Percentiles rank a stretch among this genome's conserved stretches.
Conservation (phyloP, 2,113 vertebrate species). For the Odontesthes bonariensis region DNA sequence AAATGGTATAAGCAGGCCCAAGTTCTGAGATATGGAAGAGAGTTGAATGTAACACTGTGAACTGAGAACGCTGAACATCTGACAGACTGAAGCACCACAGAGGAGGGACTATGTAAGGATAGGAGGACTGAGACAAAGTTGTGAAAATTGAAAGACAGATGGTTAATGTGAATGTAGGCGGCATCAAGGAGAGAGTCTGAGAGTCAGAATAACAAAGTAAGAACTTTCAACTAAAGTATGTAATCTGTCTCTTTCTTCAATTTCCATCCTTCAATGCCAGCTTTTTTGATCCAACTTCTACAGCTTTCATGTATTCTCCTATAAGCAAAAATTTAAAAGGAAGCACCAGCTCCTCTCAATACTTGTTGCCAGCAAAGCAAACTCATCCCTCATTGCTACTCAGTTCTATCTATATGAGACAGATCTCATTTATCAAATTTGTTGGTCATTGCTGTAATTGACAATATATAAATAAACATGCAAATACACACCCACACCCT, state of each 20-base stretch:
- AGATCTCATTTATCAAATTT: slow-evolving; percentile 38
- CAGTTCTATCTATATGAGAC: slow-evolving; percentile 13
- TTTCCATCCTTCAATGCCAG: slow-evolving; percentile 13
- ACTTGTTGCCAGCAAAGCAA: slow-evolving; percentile 40
- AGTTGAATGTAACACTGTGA: slow-evolving; percentile 40
- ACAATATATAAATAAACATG: slow-evolving; percentile 33
- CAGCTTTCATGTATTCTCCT: not conserved
- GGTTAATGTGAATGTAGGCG: not conserved
- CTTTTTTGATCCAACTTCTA: slow-evolving; percentile 24
- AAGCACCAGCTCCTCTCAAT: slow-evolving; percentile 34
- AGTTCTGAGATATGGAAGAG: slow-evolving; percentile 31
- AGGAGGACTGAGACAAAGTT: slow-evolving; percentile 5
- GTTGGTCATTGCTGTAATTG: slow-evolving; percentile 23
- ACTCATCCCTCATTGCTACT: slow-evolving; percentile 62
- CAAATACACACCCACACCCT: slow-evolving; percentile 16
- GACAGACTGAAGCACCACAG: slow-evolving; percentile 12
- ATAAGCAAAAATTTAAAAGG: slow-evolving; percentile 32
- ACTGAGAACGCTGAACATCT: slow-evolving; percentile 29
- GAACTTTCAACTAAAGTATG: not conserved
- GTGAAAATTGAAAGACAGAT: not conserved
- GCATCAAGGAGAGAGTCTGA: slow-evolving; percentile 4
- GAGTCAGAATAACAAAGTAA: slow-evolving; percentile 15
- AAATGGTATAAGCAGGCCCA: slow-evolving; percentile 29
- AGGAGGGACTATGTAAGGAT: slow-evolving; percentile 5
- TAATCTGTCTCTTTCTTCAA: slow-evolving; percentile 23